These are phyloP conservation scores for Rhabditophanes sp. DNA, from an alignment of 2,888 invertebrate species.

Conservation along the genomic window DNA sequence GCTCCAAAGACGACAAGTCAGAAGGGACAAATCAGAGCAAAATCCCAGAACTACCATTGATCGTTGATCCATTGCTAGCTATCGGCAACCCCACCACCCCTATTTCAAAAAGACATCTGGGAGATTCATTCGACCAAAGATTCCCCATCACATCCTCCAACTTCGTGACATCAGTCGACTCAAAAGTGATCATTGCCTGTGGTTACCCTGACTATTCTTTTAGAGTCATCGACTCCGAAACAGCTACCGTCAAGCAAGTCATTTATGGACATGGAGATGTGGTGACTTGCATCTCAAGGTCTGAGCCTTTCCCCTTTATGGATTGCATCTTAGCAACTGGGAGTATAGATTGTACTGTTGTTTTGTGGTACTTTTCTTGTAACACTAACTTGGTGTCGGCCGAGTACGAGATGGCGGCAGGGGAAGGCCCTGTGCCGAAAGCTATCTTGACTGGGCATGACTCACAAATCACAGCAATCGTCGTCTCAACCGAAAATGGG, in stretches of 20 bases:
- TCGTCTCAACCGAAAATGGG: slow-evolving; percentile 91
- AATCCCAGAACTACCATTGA: slow-evolving; percentile 62
- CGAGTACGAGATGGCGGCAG: slow-evolving; percentile 53
- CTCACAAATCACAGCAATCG: slow-evolving; percentile 79
- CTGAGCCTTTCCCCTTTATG: slow-evolving; percentile 94
- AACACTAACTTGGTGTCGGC: slow-evolving; percentile 73
- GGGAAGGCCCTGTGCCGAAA: slow-evolving; percentile 80
- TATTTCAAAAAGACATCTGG: slow-evolving; percentile 62
- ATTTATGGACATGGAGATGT: slow-evolving; percentile 97
- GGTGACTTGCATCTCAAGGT: slow-evolving; percentile 87
- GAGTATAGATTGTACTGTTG: slow-evolving; percentile 88
- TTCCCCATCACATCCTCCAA: slow-evolving; percentile 71
- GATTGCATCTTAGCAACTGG: slow-evolving; percentile 98
- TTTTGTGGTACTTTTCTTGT: slow-evolving; percentile 89
- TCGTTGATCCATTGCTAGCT: slow-evolving; percentile 85
- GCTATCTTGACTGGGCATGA: slow-evolving; percentile 95
- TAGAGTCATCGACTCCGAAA: slow-evolving; percentile 86
- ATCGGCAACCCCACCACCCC: slow-evolving; percentile 51
- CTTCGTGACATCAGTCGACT: slow-evolving; percentile 94
- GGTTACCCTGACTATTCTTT: slow-evolving; percentile 99
- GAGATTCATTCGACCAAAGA: slow-evolving; percentile 94
- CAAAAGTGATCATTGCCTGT: slow-evolving; percentile 81
- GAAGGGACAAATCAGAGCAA: slow-evolving; percentile 5
- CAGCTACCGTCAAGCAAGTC: slow-evolving; percentile 91
- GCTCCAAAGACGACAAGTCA: slow-evolving; percentile 11